phyloP scores from a whole-genome alignment of 2,888 invertebrate genomes.

The Papilio elwesi region DNA sequence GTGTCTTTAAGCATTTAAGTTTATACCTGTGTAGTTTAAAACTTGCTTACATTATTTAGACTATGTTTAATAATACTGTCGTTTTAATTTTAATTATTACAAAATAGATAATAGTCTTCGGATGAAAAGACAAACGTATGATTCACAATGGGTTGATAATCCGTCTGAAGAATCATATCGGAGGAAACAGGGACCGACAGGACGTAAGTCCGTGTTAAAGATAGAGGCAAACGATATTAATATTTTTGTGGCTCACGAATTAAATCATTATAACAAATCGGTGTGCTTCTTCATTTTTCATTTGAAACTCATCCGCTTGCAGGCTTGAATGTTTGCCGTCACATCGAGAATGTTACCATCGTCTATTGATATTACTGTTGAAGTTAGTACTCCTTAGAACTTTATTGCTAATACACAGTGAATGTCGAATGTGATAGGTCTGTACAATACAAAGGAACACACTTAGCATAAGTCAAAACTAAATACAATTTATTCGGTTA shows the following conservation, averaged over 20 bases:
- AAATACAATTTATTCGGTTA: conserved; percentile 24
- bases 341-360: conserved; percentile 82
- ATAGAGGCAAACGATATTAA: conserved; percentile 49
- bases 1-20: background rate
- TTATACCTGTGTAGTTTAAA: background rate
- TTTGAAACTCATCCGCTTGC: conserved; percentile 73
- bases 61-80: background rate
- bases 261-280: conserved; percentile 66
- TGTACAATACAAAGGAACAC: conserved; percentile 67
- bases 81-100: conserved; percentile 31
- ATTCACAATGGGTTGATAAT: conserved; percentile 70
- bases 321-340: conserved; percentile 72
- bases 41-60: background rate
- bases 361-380: conserved; percentile 56
- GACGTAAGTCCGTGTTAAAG: conserved; percentile 84
- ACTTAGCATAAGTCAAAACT: conserved; percentile 22
- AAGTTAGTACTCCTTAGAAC: conserved; percentile 53
- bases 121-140: conserved; percentile 74
- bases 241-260: conserved; percentile 47
- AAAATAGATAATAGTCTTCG: conserved; percentile 71
- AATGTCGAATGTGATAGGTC: conserved; percentile 72
- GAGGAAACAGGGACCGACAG: conserved; percentile 86
- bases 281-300: conserved; percentile 72
- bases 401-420: conserved; percentile 59
- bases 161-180: conserved; percentile 81